Conservation (phyloP, 2,888 invertebrate genomes). For the Cremastobaeus sp. region DNA sequence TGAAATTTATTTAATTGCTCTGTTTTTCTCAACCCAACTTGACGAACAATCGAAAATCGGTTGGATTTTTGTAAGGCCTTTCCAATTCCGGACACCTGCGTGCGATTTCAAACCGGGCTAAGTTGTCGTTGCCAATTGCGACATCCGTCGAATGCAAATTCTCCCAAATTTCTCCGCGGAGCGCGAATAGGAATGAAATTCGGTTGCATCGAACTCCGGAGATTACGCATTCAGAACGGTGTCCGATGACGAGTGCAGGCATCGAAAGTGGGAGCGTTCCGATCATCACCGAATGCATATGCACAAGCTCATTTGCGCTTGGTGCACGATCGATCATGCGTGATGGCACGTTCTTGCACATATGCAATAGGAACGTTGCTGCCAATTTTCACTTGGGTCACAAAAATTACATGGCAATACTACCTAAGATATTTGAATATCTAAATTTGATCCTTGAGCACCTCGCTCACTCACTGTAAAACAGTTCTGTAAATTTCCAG, state of each 20-base stretch:
- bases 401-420: too few relatives aligned
- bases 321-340: slow-evolving; percentile 66
- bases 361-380: slow-evolving; percentile 40
- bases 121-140: slow-evolving; percentile 30
- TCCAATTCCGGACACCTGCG: slow-evolving; percentile 29
- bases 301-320: slow-evolving; percentile 61
- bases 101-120: slow-evolving; percentile 25
- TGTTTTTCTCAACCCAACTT: neutral
- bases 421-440: too few relatives aligned
- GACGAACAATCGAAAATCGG: too few relatives aligned
- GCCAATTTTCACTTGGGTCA: slow-evolving; percentile 46
- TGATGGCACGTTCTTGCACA: slow-evolving; percentile 65
- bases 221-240: slow-evolving; percentile 71
- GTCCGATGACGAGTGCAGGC: slow-evolving; percentile 64
- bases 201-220: slow-evolving; percentile 61
- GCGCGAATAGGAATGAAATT: slow-evolving; percentile 69
- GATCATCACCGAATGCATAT: slow-evolving; percentile 62
- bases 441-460: too few relatives aligned
- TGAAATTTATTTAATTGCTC: neutral
- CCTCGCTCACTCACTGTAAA: too few relatives aligned
- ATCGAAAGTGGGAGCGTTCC: slow-evolving; percentile 52
- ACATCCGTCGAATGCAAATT: slow-evolving; percentile 72
- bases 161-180: slow-evolving; percentile 70
- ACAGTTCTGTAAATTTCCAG: too few relatives aligned
- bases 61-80: neutral